These are phyloP conservation scores for Cheilosia pagana DNA, from an alignment of 2,888 invertebrate genomes.

Conservation along the genomic window DNA sequence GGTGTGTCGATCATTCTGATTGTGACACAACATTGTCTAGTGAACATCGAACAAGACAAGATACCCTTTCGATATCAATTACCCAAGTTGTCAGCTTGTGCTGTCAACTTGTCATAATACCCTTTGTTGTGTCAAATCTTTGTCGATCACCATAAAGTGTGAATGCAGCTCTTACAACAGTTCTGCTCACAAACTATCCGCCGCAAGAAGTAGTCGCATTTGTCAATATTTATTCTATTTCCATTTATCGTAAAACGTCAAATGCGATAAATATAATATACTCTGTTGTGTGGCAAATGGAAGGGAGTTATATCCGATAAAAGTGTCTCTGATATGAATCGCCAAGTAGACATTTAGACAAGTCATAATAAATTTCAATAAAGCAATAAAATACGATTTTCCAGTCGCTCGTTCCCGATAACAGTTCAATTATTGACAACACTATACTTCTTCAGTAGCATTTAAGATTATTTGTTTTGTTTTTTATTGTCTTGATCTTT, in stretches of 20 bases:
- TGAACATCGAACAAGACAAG: background rate
- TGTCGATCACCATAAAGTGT: slow-evolving; percentile 5
- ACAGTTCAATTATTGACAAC: slow-evolving; percentile 54
- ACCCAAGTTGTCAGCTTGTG: slow-evolving; percentile 11
- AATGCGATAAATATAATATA: slow-evolving; percentile 19
- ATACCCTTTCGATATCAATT: slow-evolving; percentile 15
- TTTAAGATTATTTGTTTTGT: slow-evolving; percentile 57
- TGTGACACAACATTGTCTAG: background rate
- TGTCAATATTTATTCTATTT: slow-evolving; percentile 49
- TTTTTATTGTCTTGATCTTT: background rate
- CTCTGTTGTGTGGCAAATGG: slow-evolving; percentile 25
- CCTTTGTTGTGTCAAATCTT: slow-evolving; percentile 36
- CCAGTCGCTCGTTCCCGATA: slow-evolving; percentile 38
- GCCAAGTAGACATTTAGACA: slow-evolving; percentile 40
- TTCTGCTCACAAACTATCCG: background rate
- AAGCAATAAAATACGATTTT: slow-evolving; percentile 68
- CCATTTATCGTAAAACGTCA: slow-evolving; percentile 58
- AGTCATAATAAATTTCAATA: slow-evolving; percentile 69
- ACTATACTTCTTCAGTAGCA: slow-evolving; percentile 70
- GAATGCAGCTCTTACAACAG: background rate
- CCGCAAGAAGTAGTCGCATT: slow-evolving; percentile 19
- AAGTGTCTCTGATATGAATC: slow-evolving; percentile 60
- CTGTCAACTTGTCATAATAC: slow-evolving; percentile 41
- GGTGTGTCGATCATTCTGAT: background rate
- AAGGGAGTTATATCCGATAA: slow-evolving; percentile 64